A percentile compares a stretch with the other conserved stretches of the same genome.
These are phyloP conservation scores for Megalonaias nervosa DNA, from an alignment of 1,140 invertebrate species.

Conservation along the genomic window DNA sequence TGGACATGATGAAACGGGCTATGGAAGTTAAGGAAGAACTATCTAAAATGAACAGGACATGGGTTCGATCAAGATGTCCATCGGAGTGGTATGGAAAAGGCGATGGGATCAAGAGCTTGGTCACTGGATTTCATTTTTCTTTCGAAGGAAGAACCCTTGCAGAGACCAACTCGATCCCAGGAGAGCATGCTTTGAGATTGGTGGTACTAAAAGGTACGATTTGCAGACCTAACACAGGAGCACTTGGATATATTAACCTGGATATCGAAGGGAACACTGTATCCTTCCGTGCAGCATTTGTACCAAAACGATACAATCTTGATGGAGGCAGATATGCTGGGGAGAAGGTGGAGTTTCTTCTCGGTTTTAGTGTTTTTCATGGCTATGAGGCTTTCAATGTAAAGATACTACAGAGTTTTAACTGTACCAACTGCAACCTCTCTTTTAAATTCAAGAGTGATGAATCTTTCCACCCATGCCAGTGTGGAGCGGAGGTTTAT, in stretches of 20 bases:
- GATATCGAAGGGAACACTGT: slow-evolving; percentile 28
- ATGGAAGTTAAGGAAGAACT: slow-evolving; percentile 24
- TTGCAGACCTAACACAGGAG: slow-evolving; percentile 18
- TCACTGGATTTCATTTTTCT: slow-evolving; percentile 23
- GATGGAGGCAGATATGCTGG: slow-evolving; percentile 16
- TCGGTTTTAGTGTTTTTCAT: slow-evolving; percentile 35
- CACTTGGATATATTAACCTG: slow-evolving; percentile 33
- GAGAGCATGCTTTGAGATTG: too few species aligned
- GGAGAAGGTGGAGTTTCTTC: slow-evolving; percentile 34
- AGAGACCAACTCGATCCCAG: neutral
- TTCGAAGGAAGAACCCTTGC: slow-evolving; percentile 5
- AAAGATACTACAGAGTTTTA: slow-evolving; percentile 5
- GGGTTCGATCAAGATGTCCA: slow-evolving; percentile 23
- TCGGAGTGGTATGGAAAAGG: slow-evolving; percentile 39
- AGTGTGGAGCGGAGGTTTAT: too few species aligned
- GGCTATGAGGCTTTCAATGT: slow-evolving; percentile 47
- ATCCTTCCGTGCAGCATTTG: slow-evolving; percentile 32
- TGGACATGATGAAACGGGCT: slow-evolving; percentile 28
- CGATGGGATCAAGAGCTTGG: slow-evolving; percentile 29
- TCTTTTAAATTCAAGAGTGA: slow-evolving; percentile 27
- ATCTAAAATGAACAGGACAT: slow-evolving; percentile 23
- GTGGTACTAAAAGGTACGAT: slow-evolving; percentile 41
- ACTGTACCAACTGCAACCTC: slow-evolving; percentile 5
- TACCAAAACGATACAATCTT: neutral
- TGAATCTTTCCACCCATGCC: neutral